These are phyloP conservation scores for Mormyrops boulengeri DNA, from an alignment of 2,797 vertebrate genomes.

Conservation along the genomic window DNA sequence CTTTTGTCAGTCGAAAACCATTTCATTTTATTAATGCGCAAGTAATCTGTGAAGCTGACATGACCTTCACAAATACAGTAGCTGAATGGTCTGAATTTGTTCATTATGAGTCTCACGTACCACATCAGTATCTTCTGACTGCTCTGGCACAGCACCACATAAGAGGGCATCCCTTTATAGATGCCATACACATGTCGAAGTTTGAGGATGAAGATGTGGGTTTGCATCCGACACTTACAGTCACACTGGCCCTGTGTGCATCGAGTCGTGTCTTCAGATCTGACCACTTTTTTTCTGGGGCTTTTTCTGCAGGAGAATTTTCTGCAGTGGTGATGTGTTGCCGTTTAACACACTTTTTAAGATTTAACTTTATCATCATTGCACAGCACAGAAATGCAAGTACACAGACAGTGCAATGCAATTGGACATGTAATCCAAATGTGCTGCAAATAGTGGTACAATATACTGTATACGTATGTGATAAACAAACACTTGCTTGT, in stretches of 20 bases:
- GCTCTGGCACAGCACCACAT: neutral
- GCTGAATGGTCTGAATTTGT: neutral
- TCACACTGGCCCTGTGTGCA: neutral
- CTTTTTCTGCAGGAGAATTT: neutral
- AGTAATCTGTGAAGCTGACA: neutral
- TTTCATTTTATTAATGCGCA: neutral
- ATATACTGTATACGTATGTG: neutral
- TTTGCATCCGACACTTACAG: neutral
- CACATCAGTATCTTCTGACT: neutral
- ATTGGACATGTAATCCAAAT: neutral
- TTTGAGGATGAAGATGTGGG: neutral
- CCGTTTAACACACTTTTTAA: neutral
- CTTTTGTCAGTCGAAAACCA: neutral
- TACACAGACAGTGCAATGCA: neutral
- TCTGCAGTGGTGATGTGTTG: neutral
- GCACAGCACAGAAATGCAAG: neutral
- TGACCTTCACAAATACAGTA: neutral
- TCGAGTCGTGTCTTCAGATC: neutral
- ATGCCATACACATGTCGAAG: neutral
- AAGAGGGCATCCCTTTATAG: neutral
- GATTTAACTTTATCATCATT: neutral
- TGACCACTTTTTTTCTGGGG: neutral
- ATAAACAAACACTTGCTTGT: neutral
- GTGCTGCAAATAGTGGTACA: neutral
- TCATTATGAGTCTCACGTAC: neutral